A percentile compares a stretch with the other conserved stretches of the same genome.
Evolutionary conservation across 2,888 invertebrate species (phyloP).

Genomic region (Agrochola circellaris): DNA sequence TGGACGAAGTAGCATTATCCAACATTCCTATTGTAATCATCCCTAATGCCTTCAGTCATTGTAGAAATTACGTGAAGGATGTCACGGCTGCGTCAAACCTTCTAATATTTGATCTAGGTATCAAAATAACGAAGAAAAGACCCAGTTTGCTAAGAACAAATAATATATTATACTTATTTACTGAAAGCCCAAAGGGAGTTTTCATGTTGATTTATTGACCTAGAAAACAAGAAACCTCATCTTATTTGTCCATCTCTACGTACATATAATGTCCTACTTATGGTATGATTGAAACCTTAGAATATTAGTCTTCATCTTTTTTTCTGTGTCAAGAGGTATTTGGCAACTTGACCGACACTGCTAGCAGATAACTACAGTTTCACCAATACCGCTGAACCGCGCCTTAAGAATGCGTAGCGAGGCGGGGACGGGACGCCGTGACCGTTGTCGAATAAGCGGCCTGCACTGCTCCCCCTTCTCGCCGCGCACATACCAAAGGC

Average conservation of each 20-base stretch:
- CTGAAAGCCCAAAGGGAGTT: conserved; percentile 5
- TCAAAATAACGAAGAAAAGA: background rate
- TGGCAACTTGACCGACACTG: too few relatives aligned
- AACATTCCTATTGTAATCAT: too few relatives aligned
- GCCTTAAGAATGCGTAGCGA: too few relatives aligned
- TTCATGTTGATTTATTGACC: conserved; percentile 9
- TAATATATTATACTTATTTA: background rate
- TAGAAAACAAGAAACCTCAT: background rate
- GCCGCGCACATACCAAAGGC: too few relatives aligned
- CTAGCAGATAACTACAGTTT: too few relatives aligned
- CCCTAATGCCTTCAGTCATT: too few relatives aligned
- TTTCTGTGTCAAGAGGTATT: background rate
- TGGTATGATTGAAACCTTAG: background rate
- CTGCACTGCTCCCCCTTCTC: too few relatives aligned
- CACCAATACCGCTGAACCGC: too few relatives aligned
- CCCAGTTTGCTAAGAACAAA: background rate
- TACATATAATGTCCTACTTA: background rate
- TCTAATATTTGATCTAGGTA: conserved; percentile 2
- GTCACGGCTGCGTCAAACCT: background rate
- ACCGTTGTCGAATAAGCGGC: too few relatives aligned
- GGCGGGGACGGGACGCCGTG: too few relatives aligned
- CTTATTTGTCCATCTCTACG: background rate
- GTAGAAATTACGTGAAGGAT: too few relatives aligned
- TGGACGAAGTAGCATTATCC: background rate
- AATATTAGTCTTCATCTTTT: background rate